Percentiles rank a stretch among this genome's conserved stretches.
Conservation (phyloP, 2,888 invertebrate genomes). For the Tortrix viridana region DNA sequence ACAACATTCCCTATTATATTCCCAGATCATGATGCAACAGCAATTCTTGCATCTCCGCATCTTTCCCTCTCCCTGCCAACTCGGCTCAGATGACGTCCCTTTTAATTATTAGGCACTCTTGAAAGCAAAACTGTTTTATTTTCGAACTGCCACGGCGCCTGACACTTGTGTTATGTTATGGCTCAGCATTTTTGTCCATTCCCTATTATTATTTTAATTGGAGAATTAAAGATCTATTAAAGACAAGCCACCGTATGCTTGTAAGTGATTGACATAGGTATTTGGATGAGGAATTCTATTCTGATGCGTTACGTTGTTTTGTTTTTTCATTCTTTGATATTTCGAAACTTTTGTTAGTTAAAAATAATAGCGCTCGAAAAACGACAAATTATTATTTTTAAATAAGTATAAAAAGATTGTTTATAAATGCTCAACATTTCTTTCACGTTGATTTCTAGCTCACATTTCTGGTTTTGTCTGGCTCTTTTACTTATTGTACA, state of each 20-base stretch:
- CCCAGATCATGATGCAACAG: background rate
- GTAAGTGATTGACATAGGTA: slow-evolving; percentile 31
- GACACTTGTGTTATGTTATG: slow-evolving; percentile 23
- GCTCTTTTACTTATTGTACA: too few species aligned
- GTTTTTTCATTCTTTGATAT: background rate
- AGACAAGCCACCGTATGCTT: slow-evolving; percentile 27
- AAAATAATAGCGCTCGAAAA: too few species aligned
- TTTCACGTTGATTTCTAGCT: too few species aligned
- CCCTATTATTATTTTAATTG: slow-evolving; percentile 37
- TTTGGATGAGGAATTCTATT: background rate
- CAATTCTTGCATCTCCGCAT: background rate
- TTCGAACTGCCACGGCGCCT: slow-evolving; percentile 30
- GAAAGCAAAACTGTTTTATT: slow-evolving; percentile 39
- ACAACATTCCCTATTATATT: too few species aligned
- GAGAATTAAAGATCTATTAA: slow-evolving; percentile 28
- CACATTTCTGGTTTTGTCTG: too few species aligned
- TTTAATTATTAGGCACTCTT: slow-evolving; percentile 49
- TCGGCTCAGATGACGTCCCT: slow-evolving; percentile 44
- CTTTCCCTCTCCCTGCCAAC: slow-evolving; percentile 38
- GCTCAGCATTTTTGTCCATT: slow-evolving; percentile 28
- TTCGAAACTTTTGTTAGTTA: too few species aligned
- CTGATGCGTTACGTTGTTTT: background rate
- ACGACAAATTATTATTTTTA: too few species aligned
- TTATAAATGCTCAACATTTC: too few species aligned
- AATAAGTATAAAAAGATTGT: too few species aligned